These are phyloP conservation scores for Carcharodon carcharias DNA, from an alignment of 2,797 vertebrate species.

Conservation along the genomic window DNA sequence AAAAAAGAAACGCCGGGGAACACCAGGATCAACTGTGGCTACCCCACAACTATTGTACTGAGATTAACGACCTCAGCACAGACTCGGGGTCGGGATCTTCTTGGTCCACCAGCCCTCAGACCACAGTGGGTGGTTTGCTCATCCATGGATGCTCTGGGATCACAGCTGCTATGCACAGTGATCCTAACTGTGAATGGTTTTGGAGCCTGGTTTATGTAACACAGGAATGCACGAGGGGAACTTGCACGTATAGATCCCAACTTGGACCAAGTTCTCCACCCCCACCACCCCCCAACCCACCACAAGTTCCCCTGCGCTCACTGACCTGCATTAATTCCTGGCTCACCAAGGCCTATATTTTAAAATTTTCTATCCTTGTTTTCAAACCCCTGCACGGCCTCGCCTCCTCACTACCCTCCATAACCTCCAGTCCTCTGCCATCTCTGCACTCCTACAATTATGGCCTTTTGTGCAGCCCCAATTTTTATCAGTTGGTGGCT, in stretches of 20 bases:
- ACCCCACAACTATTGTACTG: not conserved
- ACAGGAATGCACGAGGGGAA: not conserved
- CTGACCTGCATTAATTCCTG: not conserved
- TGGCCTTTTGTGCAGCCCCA: not conserved
- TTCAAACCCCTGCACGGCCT: not conserved
- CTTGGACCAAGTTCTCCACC: not conserved
- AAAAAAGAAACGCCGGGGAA: not conserved
- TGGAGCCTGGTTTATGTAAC: not conserved
- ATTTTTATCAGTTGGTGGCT: not conserved
- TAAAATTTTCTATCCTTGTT: not conserved
- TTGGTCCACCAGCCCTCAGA: not conserved
- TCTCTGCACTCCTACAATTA: not conserved
- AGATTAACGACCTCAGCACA: not conserved
- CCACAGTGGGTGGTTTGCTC: not conserved
- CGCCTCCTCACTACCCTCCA: not conserved
- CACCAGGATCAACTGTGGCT: not conserved
- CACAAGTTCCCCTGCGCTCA: not conserved
- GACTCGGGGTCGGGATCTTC: not conserved
- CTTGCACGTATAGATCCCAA: not conserved
- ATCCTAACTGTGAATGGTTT: not conserved
- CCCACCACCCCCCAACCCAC: not conserved
- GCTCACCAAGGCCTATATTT: no score
- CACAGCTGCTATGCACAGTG: not conserved
- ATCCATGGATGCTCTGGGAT: not conserved
- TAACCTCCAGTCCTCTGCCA: not conserved